Conservation (phyloP, 2,113 vertebrate species). For the Microtus pennsylvanicus region DNA sequence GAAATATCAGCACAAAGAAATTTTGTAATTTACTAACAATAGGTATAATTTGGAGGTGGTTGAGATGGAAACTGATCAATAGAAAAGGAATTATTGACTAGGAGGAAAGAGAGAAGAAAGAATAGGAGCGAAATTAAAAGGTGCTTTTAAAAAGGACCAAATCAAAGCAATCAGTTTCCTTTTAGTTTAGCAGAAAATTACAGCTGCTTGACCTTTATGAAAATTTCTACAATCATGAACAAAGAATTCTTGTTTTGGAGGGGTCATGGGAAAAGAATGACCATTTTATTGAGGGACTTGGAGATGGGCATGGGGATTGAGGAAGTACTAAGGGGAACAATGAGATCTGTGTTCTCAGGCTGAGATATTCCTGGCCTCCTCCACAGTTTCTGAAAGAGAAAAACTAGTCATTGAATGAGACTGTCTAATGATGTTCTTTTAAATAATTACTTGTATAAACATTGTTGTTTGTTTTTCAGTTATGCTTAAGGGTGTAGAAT, state of each 20-base stretch:
- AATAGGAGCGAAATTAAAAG: conserved; percentile 56
- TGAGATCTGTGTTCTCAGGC: not conserved
- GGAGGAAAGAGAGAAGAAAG: conserved; percentile 28
- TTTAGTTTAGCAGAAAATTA: conserved; percentile 35
- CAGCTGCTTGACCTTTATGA: conserved; percentile 32
- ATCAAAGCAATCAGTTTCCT: conserved; percentile 53
- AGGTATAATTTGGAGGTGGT: conserved; percentile 44
- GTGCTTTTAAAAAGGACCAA: conserved; percentile 10
- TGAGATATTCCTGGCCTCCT: not conserved
- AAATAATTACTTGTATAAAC: conserved; percentile 47
- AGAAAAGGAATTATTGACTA: conserved; percentile 26
- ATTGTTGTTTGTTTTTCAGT: conserved; percentile 46
- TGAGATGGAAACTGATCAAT: conserved; percentile 42
- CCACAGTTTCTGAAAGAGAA: not conserved
- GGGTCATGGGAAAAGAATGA: not conserved
- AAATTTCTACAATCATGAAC: conserved; percentile 26
- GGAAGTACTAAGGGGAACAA: not conserved
- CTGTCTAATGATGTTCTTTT: conserved; percentile 6
- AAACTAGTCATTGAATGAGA: not conserved
- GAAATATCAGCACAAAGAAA: conserved; percentile 38
- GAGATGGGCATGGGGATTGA: not conserved
- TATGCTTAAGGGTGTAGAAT: conserved; percentile 46
- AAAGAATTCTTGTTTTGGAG: conserved; percentile 17
- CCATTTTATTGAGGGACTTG: not conserved
- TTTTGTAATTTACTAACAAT: conserved; percentile 56